Evolutionary conservation across 2,888 invertebrate genomes (phyloP), one percentile per base, ranked within the genome.

Genomic region (Chamaedrilus cognettii): DNA sequence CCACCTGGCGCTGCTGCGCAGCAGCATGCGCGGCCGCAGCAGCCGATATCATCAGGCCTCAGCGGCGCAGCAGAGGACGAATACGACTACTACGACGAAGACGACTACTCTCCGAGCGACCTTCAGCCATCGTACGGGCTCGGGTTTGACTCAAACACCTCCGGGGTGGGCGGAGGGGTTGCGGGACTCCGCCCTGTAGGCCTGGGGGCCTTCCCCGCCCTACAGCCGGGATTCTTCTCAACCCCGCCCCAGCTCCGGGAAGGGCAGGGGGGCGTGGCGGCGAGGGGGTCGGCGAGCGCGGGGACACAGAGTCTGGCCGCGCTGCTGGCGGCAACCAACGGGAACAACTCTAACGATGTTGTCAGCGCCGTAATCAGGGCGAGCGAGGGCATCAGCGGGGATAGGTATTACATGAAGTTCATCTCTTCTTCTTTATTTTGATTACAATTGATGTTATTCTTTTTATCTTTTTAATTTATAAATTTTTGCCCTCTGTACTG

Each of bases 221-320:
- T 62, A n/a, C 30, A 62, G 19, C 62, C 62, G 31, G 62, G 62
- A 23, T 62, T 51, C 49, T 62, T 62, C 19, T 42, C 42, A 42
- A 42, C 42, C 11, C 11, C 42, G n/a, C n/a, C n/a, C n/a, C n/a
- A n/a, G n/a, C n/a, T n/a, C n/a, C n/a, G n/a, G n/a, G n/a, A n/a
- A n/a, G n/a, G n/a, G n/a, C n/a, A n/a, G n/a, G n/a, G n/a, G n/a
- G n/a, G n/a, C n/a, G n/a, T n/a, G n/a, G n/a, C n/a, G n/a, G n/a
- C n/a, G n/a, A n/a, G n/a, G n/a, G n/a, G 11, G 19, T 42, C 19
- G 19, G 19, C 11, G 19, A 42, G 42, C 11, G 19, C 42, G 42
- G 19, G 19, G 42, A 42, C 11, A 42, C 11, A 42, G 42, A 42
- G 11, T 11, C 42, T 42, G 42, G 42, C 19, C 19, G 11, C 11